Evolutionary conservation across 2,888 invertebrate species (phyloP).

Genomic region (Pseudococcus jackbeardsleyi): DNA sequence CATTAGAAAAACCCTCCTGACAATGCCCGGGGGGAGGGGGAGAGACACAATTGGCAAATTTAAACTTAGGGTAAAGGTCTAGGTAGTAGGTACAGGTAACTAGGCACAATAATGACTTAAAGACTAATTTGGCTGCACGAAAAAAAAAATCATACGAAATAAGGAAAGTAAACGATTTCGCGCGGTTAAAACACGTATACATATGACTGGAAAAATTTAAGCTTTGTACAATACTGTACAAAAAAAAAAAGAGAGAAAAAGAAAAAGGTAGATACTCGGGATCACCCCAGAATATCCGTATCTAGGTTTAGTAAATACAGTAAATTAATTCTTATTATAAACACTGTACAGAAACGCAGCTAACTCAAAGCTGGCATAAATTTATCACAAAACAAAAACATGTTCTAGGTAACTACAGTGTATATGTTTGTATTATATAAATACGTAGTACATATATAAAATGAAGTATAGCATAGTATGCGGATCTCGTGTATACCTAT

Average conservation of each 20-base stretch:
- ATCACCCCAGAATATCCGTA: background rate
- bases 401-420: slow-evolving; percentile 47
- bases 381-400: slow-evolving; percentile 50
- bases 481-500: background rate
- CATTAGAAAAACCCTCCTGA: no score
- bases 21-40: no score
- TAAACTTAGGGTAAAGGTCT: background rate
- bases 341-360: slow-evolving; percentile 44
- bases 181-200: background rate
- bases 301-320: background rate
- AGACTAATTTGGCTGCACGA: background rate
- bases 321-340: slow-evolving; percentile 1
- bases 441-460: slow-evolving; percentile 8
- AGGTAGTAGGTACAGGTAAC: background rate
- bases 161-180: slow-evolving; percentile 21
- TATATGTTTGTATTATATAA: slow-evolving; percentile 31
- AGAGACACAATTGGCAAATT: no score
- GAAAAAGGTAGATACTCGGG: background rate
- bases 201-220: slow-evolving; percentile 27
- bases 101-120: background rate
- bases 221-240: slow-evolving; percentile 44
- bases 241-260: background rate
- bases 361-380: slow-evolving; percentile 40
- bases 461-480: background rate
- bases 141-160: slow-evolving; percentile 9